Base-by-base conservation (phyloP, 2,113 vertebrate species). In the Notothenia coriiceps region DNA sequence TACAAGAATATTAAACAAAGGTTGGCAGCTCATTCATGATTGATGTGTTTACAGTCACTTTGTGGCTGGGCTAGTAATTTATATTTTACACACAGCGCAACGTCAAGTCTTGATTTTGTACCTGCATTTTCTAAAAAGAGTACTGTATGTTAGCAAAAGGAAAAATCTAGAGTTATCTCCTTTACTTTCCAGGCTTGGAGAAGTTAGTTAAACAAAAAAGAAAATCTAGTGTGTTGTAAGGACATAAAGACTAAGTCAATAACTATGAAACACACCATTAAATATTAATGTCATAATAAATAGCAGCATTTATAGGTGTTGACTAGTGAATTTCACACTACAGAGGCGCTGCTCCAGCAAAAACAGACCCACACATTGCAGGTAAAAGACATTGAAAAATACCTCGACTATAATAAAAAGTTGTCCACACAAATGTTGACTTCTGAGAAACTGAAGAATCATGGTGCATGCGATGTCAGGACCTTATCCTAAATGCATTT, bases 401-500 rank as follows among this genome's bases (percentile, higher is more conserved):
- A 69, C 18, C 14, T 75, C 1, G 17, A 70, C 4, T 56, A 63
- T 71, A 51, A 74, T 61, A 60, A 57, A 59, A 59, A 59, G 49
- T 25, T 55, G 20, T 78, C 35, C 35, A 40, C 35, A 40, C 35
- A 80, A 46, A 46, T 68, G 40, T 51, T 49, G 65, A 66, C 74
- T 77, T 70, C 8, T 56, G 17, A 47, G 49, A 80, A 75, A 52
- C 57, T 33, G 61, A 61, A 51, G 65, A 22, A 63, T 61, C 20
- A 11, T 6, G 14, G 57, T n/a, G 62, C 59, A 15, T 69, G 62
- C 74, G 44, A 3, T 72, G 79, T 83, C 79, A 79, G 75, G 77
- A 67, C 71, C 74, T 86, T 56, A 76, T 66, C 69, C 77, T 76
- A 60, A 63, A 90, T 67, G 64, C 77, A 50, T 86, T 87, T 69